Evolutionary conservation across 2,888 invertebrate species (phyloP).

Genomic region (Epistrophella euchroma): DNA sequence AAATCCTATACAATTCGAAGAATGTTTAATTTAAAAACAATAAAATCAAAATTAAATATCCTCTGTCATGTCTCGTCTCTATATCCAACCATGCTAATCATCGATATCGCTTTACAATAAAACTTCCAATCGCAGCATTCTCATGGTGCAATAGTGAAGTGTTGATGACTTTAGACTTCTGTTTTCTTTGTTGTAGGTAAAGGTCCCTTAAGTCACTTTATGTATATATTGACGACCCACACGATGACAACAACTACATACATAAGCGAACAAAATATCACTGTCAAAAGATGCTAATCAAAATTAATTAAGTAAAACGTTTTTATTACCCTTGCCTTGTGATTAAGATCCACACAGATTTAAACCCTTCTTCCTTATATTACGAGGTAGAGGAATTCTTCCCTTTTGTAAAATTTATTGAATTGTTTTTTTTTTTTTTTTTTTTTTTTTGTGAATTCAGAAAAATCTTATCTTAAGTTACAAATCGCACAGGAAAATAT

Average conservation of each 20-base stretch:
- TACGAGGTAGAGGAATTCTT: no score
- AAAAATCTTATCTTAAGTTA: constrained; percentile 64
- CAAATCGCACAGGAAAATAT: constrained; percentile 70
- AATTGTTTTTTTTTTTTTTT: constrained; percentile 44
- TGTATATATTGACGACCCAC: neutral
- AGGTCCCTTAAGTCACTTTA: no score
- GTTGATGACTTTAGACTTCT: constrained; percentile 68
- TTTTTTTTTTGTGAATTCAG: constrained; percentile 29
- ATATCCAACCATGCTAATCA: constrained; percentile 2
- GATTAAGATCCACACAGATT: constrained; percentile 48
- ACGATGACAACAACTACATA: neutral
- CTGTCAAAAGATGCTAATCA: constrained; percentile 58
- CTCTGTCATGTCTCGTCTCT: neutral
- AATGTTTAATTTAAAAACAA: neutral
- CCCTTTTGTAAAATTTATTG: constrained; percentile 44
- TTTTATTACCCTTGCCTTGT: constrained; percentile 64
- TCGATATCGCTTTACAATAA: constrained; percentile 10
- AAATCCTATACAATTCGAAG: neutral
- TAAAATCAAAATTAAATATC: neutral
- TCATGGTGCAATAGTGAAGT: constrained; percentile 57
- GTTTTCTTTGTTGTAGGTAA: constrained; percentile 44
- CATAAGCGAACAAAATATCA: constrained; percentile 28
- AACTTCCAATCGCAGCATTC: constrained; percentile 18
- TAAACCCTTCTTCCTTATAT: neutral
- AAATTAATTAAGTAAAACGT: constrained; percentile 75